phyloP scores from a whole-genome alignment of 2,113 vertebrate species.

The Apistogramma diplotaenia region DNA sequence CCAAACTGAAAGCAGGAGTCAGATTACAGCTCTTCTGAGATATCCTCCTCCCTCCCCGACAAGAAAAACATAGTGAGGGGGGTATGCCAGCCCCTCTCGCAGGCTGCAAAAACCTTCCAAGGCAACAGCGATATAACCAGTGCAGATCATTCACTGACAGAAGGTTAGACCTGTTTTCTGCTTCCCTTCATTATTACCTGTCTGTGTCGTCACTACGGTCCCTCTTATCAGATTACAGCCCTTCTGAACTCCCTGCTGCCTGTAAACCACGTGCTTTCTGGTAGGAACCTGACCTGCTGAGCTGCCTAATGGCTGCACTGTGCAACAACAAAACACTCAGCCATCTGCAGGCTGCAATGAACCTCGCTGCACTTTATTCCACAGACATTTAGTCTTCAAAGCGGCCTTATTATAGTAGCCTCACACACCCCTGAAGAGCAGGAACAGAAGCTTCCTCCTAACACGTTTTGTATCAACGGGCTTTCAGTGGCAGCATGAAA shows the following conservation, averaged over 20 bases:
- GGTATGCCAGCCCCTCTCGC: background rate
- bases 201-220: background rate
- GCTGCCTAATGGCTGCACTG: background rate
- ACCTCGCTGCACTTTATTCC: background rate
- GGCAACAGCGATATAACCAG: background rate
- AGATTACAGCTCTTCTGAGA: constrained; percentile 56
- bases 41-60: constrained; percentile 29
- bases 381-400: background rate
- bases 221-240: constrained; percentile 26
- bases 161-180: background rate
- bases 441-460: background rate
- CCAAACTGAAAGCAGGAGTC: constrained; percentile 74
- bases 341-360: background rate
- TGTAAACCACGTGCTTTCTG: constrained; percentile 59
- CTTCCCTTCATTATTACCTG: background rate
- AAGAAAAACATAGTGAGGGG: constrained; percentile 13
- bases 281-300: constrained; percentile 17
- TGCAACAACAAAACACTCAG: background rate
- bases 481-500: background rate
- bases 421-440: accelerated
- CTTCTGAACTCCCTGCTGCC: constrained; percentile 3
- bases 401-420: background rate
- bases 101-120: background rate
- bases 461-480: background rate
- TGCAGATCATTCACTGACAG: background rate